A percentile compares a stretch with the other conserved stretches of the same genome.
phyloP scores from a whole-genome alignment of 2,113 vertebrate genomes.

The Okapia johnstoni region DNA sequence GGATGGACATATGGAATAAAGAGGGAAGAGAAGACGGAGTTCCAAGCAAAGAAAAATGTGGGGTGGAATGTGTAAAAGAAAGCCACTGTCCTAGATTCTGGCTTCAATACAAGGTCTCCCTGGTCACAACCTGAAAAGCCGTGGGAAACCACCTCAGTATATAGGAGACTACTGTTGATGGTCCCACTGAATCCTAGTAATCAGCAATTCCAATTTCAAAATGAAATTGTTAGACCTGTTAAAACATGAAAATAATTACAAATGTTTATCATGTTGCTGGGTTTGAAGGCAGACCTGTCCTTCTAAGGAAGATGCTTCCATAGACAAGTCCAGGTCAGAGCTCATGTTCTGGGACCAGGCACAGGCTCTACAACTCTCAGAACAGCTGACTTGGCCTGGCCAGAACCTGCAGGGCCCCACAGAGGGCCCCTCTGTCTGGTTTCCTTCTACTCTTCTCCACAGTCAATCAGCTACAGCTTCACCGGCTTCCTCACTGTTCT shows the following conservation, averaged over 20 bases:
- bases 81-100: not conserved
- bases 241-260: not conserved
- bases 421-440: not conserved
- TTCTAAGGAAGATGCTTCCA: not conserved
- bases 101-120: not conserved
- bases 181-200: not conserved
- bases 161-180: not conserved
- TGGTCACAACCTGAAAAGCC: not conserved
- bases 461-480: not conserved
- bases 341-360: not conserved
- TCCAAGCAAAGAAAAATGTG: not conserved
- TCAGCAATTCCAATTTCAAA: not conserved
- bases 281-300: not conserved
- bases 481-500: not conserved
- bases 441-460: not conserved
- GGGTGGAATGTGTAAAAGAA: not conserved
- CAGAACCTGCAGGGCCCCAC: not conserved
- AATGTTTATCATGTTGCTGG: not conserved
- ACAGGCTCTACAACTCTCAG: not conserved
- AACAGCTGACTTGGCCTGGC: not conserved
- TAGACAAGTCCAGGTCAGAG: not conserved
- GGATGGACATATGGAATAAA: not conserved
- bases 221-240: not conserved
- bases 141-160: not conserved
- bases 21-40: not conserved